Base-by-base conservation (phyloP, 2,888 invertebrate species). In the Andrena bicolor region DNA sequence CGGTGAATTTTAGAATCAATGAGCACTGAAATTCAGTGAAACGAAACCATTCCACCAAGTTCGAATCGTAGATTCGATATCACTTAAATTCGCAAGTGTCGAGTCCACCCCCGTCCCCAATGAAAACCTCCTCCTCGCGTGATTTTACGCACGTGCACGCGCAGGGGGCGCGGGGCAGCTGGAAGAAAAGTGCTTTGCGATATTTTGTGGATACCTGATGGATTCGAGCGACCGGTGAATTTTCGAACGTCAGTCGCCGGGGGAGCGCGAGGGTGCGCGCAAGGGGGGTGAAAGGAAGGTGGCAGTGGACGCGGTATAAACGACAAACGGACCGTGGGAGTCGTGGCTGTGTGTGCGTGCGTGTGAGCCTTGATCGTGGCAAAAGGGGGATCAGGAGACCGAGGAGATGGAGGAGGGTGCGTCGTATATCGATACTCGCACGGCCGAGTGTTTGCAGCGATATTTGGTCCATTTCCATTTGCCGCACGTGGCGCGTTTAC, bases 401-500 rank as follows among this genome's bases (percentile, higher is more conserved):
- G 89, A 78, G 75, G 86, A 88, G 86, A 85, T 76, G 83, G 81
- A 88, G 84, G 88, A 80, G 92, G 89, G 90, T 90, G 88, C 89
- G 90, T 90, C 91, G 91, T 92, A 92, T 92, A 92, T 92, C 91
- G 92, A 92, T 91, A 92, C 91, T 90, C 90, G 87, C 88, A 87
- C 80, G 88, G 89, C 89, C 90, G 91, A 91, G 92, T 93, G 92
- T 93, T 93, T 92, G 93, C 92, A 90, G 90, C 92, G 92, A 93
- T 93, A 93, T 93, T 93, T 92, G 93, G 91, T 93, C 93, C 93
- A 93, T 93, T 93, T 93, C 93, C 93, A 93, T 93, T 93, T 93
- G 92, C 87, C 90, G 92, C 93, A 93, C 93, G 93, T 92, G 93
- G 92, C 93, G 93, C 92, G 91, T 92, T 93, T 92, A 93, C 92